Evolutionary conservation across 2,888 invertebrate species (phyloP).

Genomic region (Trachelus iudaicus): DNA sequence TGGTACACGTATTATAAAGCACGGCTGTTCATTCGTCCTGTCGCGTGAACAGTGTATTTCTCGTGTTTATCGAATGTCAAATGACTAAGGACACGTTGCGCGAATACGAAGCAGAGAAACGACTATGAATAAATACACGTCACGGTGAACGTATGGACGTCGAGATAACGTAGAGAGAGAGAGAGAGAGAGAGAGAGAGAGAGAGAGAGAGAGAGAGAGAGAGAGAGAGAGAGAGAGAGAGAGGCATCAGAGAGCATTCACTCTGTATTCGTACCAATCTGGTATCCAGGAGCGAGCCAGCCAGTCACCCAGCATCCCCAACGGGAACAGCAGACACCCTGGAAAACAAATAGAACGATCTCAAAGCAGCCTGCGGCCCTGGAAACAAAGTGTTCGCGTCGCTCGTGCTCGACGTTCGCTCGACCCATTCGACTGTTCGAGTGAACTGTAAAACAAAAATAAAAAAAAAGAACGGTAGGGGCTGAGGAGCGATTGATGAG

Average conservation of each 20-base stretch:
- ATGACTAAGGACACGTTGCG: not conserved
- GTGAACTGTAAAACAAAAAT: not conserved
- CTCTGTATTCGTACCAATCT: conserved; percentile 8
- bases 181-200: not conserved
- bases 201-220: not conserved
- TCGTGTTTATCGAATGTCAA: not conserved
- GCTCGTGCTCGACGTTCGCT: conserved; percentile 19
- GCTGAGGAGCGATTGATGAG: not conserved
- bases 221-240: conserved; percentile 1
- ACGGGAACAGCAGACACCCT: conserved; percentile 29
- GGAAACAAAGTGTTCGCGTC: conserved; percentile 48
- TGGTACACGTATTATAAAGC: not conserved
- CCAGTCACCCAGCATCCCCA: not conserved
- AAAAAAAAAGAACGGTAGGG: not conserved
- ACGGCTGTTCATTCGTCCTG: not conserved
- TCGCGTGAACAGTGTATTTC: not conserved
- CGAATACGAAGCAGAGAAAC: not conserved
- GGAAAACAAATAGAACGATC: conserved; percentile 51
- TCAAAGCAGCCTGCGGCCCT: conserved; percentile 28
- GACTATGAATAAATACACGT: not conserved
- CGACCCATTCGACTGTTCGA: not conserved
- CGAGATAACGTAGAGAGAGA: conserved; percentile 37
- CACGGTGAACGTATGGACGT: conserved; percentile 20
- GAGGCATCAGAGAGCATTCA: conserved; percentile 31
- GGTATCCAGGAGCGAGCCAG: not conserved